These are phyloP conservation scores for Potamarius usumacintae DNA, from an alignment of 2,113 vertebrate species.

Conservation along the genomic window DNA sequence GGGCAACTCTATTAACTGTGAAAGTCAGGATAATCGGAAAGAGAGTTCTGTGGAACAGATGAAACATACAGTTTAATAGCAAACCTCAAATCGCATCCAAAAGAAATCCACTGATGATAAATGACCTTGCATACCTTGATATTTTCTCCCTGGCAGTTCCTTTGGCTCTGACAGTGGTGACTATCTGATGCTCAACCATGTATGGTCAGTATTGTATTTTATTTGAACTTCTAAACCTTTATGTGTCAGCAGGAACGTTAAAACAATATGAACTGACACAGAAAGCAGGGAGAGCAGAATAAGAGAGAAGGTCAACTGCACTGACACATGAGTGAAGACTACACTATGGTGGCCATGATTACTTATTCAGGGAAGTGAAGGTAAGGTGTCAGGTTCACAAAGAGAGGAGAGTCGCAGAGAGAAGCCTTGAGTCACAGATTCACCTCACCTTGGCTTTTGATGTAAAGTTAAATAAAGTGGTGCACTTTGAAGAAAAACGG, in stretches of 20 bases:
- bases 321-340: constrained; percentile 17
- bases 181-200: background rate
- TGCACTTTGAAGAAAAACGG: constrained; percentile 1
- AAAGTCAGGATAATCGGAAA: background rate
- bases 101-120: background rate
- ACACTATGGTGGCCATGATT: constrained; percentile 13
- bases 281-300: background rate
- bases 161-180: background rate
- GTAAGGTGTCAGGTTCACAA: constrained; percentile 15
- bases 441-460: constrained; percentile 29
- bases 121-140: background rate
- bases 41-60: background rate
- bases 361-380: constrained; percentile 23
- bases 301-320: constrained; percentile 11
- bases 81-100: background rate
- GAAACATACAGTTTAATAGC: background rate
- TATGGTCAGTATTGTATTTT: background rate
- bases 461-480: constrained; percentile 30
- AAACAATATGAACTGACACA: constrained; percentile 11
- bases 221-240: background rate
- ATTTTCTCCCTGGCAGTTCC: background rate
- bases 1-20: background rate
- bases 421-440: background rate
- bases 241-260: constrained; percentile 1
- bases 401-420: background rate